Evolutionary conservation across 2,797 vertebrate genomes (phyloP).

Genomic region (Ctenosaura bakeri): DNA sequence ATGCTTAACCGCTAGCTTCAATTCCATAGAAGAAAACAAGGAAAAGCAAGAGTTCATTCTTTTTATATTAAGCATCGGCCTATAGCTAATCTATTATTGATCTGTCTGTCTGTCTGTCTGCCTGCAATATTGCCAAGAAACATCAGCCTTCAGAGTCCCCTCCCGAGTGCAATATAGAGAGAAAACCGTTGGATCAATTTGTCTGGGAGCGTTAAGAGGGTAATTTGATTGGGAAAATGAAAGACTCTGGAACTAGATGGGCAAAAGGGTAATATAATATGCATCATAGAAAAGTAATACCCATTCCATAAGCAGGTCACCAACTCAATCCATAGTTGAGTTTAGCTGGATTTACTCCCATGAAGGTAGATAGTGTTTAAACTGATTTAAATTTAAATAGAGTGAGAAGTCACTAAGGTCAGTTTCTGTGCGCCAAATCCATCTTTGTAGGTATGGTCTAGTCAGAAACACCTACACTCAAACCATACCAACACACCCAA

Average conservation of each 20-base stretch:
- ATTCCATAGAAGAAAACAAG: not conserved
- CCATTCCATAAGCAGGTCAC: not conserved
- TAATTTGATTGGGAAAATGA: not conserved
- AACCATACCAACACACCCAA: not conserved
- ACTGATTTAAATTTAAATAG: not conserved
- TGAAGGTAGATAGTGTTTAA: not conserved
- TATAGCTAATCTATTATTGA: constrained; percentile 52
- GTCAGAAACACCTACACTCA: constrained; percentile 23
- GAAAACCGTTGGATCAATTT: constrained; percentile 33
- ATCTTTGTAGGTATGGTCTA: constrained; percentile 38
- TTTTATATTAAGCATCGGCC: not conserved
- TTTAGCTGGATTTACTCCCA: not conserved
- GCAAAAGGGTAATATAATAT: not conserved
- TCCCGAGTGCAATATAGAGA: not conserved
- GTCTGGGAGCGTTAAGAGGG: constrained; percentile 39
- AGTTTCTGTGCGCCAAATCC: not conserved
- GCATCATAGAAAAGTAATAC: no score
- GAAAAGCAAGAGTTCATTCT: constrained; percentile 30
- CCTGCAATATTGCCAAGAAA: constrained; percentile 26
- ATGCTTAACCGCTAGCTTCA: not conserved
- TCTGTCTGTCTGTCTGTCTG: constrained; percentile 16
- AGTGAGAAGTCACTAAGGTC: not conserved
- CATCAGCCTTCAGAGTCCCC: constrained; percentile 20
- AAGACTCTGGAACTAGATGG: not conserved
- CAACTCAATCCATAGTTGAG: no score